Percentiles rank a stretch among this genome's conserved stretches.
These are phyloP conservation scores for Pediacus dermestoides DNA, from an alignment of 2,888 invertebrate species.

Conservation along the genomic window DNA sequence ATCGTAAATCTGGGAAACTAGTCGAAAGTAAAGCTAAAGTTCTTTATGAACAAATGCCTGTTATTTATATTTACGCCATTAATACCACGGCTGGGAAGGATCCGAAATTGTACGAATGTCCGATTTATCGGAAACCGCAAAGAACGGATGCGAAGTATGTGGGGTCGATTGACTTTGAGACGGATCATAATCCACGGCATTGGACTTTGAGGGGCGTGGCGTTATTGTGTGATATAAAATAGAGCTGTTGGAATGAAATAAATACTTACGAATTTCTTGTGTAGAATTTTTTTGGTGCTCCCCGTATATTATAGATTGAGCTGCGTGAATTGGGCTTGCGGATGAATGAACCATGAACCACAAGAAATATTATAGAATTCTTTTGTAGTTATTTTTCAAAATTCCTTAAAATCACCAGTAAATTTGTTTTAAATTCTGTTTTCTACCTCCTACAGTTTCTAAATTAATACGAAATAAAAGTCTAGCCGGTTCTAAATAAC, in stretches of 20 bases:
- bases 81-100: slow-evolving; percentile 91
- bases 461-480: too few species aligned
- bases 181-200: slow-evolving; percentile 86
- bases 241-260: slow-evolving; percentile 37
- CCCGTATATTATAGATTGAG: too few species aligned
- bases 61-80: slow-evolving; percentile 93
- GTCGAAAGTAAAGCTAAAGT: slow-evolving; percentile 92
- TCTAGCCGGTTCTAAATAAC: too few species aligned
- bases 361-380: too few species aligned
- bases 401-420: too few species aligned
- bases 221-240: slow-evolving; percentile 93
- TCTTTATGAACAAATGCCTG: slow-evolving; percentile 93
- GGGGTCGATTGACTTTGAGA: slow-evolving; percentile 91
- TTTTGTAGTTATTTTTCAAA: too few species aligned
- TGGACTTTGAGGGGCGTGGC: slow-evolving; percentile 97
- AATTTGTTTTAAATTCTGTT: too few species aligned
- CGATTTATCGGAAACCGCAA: slow-evolving; percentile 93
- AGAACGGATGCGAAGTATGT: slow-evolving; percentile 94
- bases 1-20: slow-evolving; percentile 81
- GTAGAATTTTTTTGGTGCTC: too few species aligned
- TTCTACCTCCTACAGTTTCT: too few species aligned
- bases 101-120: slow-evolving; percentile 90
- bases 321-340: too few species aligned
- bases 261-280: too few species aligned
- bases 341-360: too few species aligned